These are phyloP conservation scores for Orchesellides sinensis DNA, from an alignment of 2,888 invertebrate genomes.

Conservation along the genomic window DNA sequence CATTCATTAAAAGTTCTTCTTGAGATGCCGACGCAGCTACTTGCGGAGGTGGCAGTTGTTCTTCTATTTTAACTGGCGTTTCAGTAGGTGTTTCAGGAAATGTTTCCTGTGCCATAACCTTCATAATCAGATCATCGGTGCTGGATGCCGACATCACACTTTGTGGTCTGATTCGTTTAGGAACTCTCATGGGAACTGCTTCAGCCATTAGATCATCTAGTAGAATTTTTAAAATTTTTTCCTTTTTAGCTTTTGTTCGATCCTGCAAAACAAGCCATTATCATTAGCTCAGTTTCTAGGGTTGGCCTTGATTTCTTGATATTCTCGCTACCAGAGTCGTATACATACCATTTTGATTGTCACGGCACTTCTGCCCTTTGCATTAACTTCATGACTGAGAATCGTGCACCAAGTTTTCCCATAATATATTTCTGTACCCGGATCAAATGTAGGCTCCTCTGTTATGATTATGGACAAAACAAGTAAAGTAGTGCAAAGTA, in stretches of 20 bases:
- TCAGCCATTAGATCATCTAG: conserved; percentile 50
- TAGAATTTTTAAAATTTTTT: conserved; percentile 43
- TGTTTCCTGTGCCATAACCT: background rate
- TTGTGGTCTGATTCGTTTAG: conserved; percentile 17
- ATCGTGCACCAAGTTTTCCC: conserved; percentile 64
- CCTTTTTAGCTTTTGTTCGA: conserved; percentile 54
- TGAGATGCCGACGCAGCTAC: too few relatives aligned
- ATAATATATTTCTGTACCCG: conserved; percentile 59
- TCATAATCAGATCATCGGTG: background rate
- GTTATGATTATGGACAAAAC: conserved; percentile 43
- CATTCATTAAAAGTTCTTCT: too few relatives aligned
- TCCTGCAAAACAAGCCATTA: conserved; percentile 45
- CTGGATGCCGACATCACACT: conserved; percentile 11
- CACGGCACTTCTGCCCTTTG: conserved; percentile 51
- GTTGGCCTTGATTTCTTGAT: background rate
- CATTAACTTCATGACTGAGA: conserved; percentile 51
- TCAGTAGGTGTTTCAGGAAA: too few relatives aligned
- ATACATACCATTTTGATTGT: conserved; percentile 58
- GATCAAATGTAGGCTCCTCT: conserved; percentile 66
- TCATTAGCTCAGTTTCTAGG: too few relatives aligned
- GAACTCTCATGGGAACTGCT: conserved; percentile 42
- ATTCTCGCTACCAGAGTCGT: background rate
- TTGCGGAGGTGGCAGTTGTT: too few relatives aligned
- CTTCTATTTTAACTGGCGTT: too few relatives aligned
- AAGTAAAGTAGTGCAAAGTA: too few relatives aligned